Conservation (phyloP, 2,113 vertebrate genomes). For the Ursus arctos region DNA sequence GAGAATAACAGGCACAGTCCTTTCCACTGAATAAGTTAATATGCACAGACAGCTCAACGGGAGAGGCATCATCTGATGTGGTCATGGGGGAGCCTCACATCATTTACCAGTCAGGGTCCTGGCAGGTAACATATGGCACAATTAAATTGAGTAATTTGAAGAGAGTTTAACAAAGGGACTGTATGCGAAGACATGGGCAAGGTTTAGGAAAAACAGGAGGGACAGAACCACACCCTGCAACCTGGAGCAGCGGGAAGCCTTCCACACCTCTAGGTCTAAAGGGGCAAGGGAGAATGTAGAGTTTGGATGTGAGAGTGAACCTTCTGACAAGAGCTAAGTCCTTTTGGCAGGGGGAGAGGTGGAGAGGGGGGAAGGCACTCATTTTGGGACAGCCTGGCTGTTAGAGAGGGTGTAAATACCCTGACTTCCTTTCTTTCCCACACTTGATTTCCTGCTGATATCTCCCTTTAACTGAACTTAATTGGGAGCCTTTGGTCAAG, state of each 20-base stretch:
- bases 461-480: neutral
- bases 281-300: too few relatives aligned
- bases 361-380: neutral
- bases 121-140: constrained; percentile 1
- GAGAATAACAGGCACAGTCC: neutral
- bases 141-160: neutral
- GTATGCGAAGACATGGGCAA: neutral
- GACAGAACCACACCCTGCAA: neutral
- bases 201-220: neutral
- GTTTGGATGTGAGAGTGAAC: neutral
- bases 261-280: neutral
- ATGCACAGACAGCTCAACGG: neutral
- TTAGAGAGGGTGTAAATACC: neutral
- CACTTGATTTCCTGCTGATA: neutral
- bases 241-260: neutral
- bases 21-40: constrained; percentile 13
- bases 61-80: neutral
- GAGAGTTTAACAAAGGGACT: constrained; percentile 28
- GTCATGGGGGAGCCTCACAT: neutral
- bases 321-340: neutral
- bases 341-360: neutral
- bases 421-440: neutral
- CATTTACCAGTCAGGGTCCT: constrained; percentile 36
- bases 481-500: neutral
- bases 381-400: neutral